A percentile compares a stretch with the other conserved stretches of the same genome.
These are phyloP conservation scores for Epizoanthus stellaris DNA, from an alignment of 92 coral and sea anemone genomes.

Conservation along the genomic window DNA sequence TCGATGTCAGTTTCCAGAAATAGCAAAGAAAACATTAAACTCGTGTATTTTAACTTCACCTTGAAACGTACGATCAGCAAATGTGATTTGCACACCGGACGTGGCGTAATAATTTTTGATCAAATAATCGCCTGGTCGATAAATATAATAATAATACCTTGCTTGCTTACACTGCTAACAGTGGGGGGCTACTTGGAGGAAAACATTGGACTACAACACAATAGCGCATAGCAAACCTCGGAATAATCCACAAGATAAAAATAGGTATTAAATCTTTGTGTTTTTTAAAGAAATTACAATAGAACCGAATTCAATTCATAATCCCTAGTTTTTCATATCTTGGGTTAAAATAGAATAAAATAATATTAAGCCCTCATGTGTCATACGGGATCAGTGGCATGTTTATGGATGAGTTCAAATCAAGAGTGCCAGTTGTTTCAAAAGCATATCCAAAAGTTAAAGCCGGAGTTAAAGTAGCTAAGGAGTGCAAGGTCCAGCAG, in stretches of 20 bases:
- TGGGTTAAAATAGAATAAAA: background rate
- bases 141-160: constrained; percentile 2
- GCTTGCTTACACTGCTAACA: background rate
- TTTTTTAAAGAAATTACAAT: background rate
- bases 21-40: constrained; percentile 2
- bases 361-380: background rate
- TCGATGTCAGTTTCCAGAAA: constrained; percentile 38
- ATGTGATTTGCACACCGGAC: constrained; percentile 23
- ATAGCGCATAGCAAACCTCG: background rate
- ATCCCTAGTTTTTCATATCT: background rate
- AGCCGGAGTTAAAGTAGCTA: no score
- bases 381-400: background rate
- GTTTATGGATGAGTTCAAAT: background rate
- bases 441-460: no score
- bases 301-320: background rate
- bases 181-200: constrained; percentile 18
- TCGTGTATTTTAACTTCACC: background rate
- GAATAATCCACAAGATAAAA: background rate
- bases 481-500: no score
- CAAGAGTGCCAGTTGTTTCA: no score
- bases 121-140: constrained; percentile 1
- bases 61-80: constrained; percentile 9
- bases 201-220: constrained; percentile 4
- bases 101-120: background rate
- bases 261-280: background rate